Percentiles rank a stretch among this genome's conserved stretches.
Conservation (phyloP, 2,797 vertebrate species). For the Lagocephalus sceleratus region DNA sequence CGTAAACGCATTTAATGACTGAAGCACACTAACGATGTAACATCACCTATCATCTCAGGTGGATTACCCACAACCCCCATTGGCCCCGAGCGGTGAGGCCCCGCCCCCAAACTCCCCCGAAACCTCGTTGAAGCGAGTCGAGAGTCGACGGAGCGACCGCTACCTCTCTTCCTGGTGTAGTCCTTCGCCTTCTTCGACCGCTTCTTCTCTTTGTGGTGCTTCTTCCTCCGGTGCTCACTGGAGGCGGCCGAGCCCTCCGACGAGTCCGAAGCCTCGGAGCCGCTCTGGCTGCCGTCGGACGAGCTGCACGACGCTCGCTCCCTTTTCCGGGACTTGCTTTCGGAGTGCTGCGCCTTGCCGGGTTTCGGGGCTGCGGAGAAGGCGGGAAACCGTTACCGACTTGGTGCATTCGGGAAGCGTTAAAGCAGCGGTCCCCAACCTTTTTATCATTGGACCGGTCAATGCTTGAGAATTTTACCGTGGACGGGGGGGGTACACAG, state of each 20-base stretch:
- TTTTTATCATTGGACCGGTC: no score
- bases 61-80: no score
- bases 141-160: no score
- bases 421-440: no score
- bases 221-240: slow-evolving; percentile 61
- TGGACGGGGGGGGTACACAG: no score
- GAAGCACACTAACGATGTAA: no score
- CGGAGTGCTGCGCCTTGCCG: slow-evolving; percentile 56
- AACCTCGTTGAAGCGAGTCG: no score
- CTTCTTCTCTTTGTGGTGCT: slow-evolving; percentile 71
- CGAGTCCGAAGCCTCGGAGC: slow-evolving; percentile 55
- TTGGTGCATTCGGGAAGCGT: not conserved
- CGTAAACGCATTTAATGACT: no score
- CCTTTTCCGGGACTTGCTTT: slow-evolving; percentile 66
- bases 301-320: slow-evolving; percentile 58
- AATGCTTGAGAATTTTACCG: no score
- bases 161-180: slow-evolving; percentile 76
- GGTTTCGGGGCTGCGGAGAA: slow-evolving; percentile 39
- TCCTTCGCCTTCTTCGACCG: slow-evolving; percentile 67
- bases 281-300: slow-evolving; percentile 47
- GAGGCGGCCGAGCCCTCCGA: slow-evolving; percentile 61
- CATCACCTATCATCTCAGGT: no score
- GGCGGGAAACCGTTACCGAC: rapidly evolving
- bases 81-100: no score
- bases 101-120: no score